phyloP scores from a whole-genome alignment of 2,888 invertebrate species.

The Cantharis flavilabris region DNA sequence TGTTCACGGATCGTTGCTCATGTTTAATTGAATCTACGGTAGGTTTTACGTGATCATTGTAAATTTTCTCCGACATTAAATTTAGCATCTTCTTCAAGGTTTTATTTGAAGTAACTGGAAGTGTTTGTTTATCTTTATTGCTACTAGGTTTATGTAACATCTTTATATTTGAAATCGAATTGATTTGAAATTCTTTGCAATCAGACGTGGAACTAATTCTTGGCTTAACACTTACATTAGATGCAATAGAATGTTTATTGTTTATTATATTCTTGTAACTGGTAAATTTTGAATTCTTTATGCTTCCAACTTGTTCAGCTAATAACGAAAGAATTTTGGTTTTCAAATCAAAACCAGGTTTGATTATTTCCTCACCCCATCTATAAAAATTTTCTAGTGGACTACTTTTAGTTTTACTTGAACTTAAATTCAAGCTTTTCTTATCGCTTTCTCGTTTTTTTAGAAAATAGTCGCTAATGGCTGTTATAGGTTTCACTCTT shows the following conservation, averaged over 20 bases:
- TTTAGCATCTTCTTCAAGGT: conserved; percentile 31
- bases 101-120: neutral
- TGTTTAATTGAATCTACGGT: conserved; percentile 3
- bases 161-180: neutral
- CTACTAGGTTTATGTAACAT: neutral
- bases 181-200: neutral
- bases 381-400: conserved; percentile 40
- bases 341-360: conserved; percentile 49
- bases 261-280: neutral
- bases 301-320: conserved; percentile 29
- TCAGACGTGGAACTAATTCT: neutral
- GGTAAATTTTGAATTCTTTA: neutral
- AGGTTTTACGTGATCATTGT: conserved; percentile 24
- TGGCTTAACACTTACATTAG: neutral
- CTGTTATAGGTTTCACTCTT: neutral
- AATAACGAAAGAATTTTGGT: conserved; percentile 45
- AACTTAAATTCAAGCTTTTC: neutral
- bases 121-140: neutral
- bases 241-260: neutral
- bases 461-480: conserved; percentile 9
- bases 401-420: conserved; percentile 2
- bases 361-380: conserved; percentile 50
- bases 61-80: conserved; percentile 33
- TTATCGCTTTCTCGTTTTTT: conserved; percentile 10
- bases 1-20: conserved; percentile 7